Base-by-base conservation (phyloP, 2,113 vertebrate species). In the Eurystomus gularis region DNA sequence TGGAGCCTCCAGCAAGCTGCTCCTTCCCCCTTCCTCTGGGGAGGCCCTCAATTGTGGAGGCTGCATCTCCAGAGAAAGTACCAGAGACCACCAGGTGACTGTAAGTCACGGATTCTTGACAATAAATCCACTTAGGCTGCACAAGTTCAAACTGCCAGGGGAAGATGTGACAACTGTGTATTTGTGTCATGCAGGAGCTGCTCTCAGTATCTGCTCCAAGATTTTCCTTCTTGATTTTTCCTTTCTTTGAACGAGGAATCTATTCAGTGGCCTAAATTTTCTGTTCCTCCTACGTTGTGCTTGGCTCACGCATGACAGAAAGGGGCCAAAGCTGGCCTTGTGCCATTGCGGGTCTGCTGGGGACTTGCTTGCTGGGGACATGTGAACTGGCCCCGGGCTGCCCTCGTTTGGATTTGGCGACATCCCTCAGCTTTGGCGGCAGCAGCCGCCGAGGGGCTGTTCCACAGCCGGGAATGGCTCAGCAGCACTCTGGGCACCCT, bases 41-140 rank as follows among this genome's bases (percentile, higher is more conserved):
- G 18, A 69, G 2, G 5, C 15, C 33, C 42, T 64, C 29, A 17
- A 0, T 48, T 33, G 39, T 1, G 1, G 17, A 54, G 15, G 16
- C 10, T 49, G 37, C 23, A 42, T 10, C 39, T 57, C 40, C 52
- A 70, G 48, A 66, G 18, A 33, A 55, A 75, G 44, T 12, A 46
- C 25, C 31, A 57, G 87, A 52, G 49, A 52, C 6, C 18, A 77
- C 10, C 44, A 39, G 44, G 19, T 33, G 60, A n/a, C 76, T 5
- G 0, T 13, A 49, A 58, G 3, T 7, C 54, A 40, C 2, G 21
- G 31, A 31, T 40, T 39, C 55, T 62, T 57, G 44, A 19, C 3
- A 17, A 39, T 7, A 40, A 71, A 75, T 48, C 18, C 42, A 64
- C 24, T 61, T 51, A 60, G 0, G 4, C 14, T 49, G 29, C 37